Conservation (phyloP, 2,888 invertebrate genomes). For the Tachina lurida region DNA sequence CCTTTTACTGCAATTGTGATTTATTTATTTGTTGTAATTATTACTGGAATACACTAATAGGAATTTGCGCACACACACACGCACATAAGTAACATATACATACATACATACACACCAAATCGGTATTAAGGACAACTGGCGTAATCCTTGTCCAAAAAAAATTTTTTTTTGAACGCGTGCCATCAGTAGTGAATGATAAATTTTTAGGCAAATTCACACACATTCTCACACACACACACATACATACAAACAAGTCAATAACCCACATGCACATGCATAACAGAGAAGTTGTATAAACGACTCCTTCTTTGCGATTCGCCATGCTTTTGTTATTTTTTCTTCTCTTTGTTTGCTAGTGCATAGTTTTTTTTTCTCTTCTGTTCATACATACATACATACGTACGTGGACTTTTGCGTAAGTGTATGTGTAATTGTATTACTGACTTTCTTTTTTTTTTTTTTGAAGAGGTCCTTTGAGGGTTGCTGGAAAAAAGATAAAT, state of each 20-base stretch:
- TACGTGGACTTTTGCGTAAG: constrained; percentile 29
- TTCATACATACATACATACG: too few species aligned
- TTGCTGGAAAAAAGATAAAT: constrained; percentile 67
- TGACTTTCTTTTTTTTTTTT: constrained; percentile 45
- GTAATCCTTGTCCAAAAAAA: constrained; percentile 64
- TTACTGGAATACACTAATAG: constrained; percentile 15
- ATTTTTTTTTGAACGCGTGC: constrained; percentile 65
- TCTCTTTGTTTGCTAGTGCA: background rate
- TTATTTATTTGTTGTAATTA: constrained; percentile 30
- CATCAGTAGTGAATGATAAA: constrained; percentile 68
- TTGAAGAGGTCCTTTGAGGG: constrained; percentile 65
- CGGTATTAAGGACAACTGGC: constrained; percentile 42
- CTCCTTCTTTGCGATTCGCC: constrained; percentile 25
- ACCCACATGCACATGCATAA: background rate
- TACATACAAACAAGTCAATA: background rate
- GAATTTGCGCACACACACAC: background rate
- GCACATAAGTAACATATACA: too few species aligned
- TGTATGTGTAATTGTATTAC: constrained; percentile 22
- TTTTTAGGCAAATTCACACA: constrained; percentile 57
- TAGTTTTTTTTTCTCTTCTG: constrained; percentile 6
- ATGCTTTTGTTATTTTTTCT: background rate
- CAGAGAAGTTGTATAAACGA: constrained; percentile 19
- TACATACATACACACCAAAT: background rate
- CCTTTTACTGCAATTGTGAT: constrained; percentile 36
- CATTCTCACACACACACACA: background rate